Percentiles rank a stretch among this genome's conserved stretches.
phyloP scores from a whole-genome alignment of 2,113 vertebrate genomes.

The Mobula hypostoma region DNA sequence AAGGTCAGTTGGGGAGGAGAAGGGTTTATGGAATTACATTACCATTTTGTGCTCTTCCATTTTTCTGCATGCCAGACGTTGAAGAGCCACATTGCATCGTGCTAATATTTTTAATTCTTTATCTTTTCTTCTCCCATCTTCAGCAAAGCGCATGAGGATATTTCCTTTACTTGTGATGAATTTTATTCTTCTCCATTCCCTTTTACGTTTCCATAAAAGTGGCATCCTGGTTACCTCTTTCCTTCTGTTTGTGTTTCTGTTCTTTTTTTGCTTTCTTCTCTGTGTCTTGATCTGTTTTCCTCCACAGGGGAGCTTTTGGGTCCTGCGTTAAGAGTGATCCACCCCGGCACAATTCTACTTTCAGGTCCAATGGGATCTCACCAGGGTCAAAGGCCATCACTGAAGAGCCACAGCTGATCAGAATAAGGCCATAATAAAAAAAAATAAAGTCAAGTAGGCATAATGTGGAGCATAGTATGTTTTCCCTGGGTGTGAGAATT shows the following conservation, averaged over 20 bases:
- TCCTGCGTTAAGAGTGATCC: not conserved
- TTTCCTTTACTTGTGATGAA: not conserved
- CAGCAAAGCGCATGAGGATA: not conserved
- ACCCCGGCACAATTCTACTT: not conserved
- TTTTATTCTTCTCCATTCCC: not conserved
- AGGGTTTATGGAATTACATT: too few relatives aligned
- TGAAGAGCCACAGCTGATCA: not conserved
- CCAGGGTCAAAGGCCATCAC: not conserved
- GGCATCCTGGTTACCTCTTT: not conserved
- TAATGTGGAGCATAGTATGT: not conserved
- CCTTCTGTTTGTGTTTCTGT: not conserved
- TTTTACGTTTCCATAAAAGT: not conserved
- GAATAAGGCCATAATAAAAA: conserved; percentile 1
- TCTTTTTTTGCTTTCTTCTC: not conserved
- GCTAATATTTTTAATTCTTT: not conserved
- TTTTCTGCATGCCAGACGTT: not conserved
- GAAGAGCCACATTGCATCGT: not conserved
- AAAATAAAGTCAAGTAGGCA: not conserved
- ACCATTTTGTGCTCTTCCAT: too few relatives aligned
- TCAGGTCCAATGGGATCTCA: not conserved
- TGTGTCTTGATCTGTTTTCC: not conserved
- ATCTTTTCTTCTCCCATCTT: not conserved
- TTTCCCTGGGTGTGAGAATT: not conserved
- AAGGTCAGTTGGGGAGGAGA: too few relatives aligned
- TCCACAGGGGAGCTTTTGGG: not conserved